Evolutionary conservation across 2,888 invertebrate species (phyloP), one percentile per base, ranked within the genome.

Genomic region (Tanypteryx hageni): DNA sequence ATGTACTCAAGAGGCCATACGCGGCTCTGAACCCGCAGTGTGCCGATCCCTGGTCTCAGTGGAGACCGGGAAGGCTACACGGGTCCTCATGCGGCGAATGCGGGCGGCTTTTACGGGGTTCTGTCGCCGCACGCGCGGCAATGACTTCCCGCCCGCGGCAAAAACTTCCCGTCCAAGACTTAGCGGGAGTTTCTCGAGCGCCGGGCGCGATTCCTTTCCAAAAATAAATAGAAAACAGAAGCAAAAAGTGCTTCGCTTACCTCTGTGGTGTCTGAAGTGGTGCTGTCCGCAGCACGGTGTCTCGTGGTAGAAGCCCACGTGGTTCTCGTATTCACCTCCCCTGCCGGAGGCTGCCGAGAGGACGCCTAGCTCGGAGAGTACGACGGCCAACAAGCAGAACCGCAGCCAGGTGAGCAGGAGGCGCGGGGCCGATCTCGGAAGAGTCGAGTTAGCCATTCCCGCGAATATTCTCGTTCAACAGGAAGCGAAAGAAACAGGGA

Each of bases 191-290:
- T 27, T 14, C 22, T 76, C 22, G 76, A 22, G 4, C 76, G 76
- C 22, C 27, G 76, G 76, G 76, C n/a, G 10, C 76, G 3, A 76
- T 76, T 76, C 22, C 27, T 76, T 76, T 13, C 76, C 22, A 11
- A 44, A 44, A 3, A 3, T 44, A 44, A 44, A 44, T 44, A 44
- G 68, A 13, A 13, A 76, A 76, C 13, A 27, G 22, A 22, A 76
- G 44, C 44, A 44, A 44, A 44, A 44, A 1, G 1, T 64, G 18
- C 14, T 7, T 27, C 18, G 13, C 68, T 89, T 27, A 89, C 89
- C 89, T 89, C 89, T 89, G 68, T 89, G 89, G 64, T 89, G 89
- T n/a, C 89, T 89, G 89, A 89, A 64, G 89, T 89, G 89, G 64
- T 89, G 89, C 61, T 89, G 89, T 11, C 89, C 89, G 89, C 89